Evolutionary conservation across 2,888 invertebrate species (phyloP), one percentile per base, ranked within the genome.

Genomic region (Ophion ventricosus): DNA sequence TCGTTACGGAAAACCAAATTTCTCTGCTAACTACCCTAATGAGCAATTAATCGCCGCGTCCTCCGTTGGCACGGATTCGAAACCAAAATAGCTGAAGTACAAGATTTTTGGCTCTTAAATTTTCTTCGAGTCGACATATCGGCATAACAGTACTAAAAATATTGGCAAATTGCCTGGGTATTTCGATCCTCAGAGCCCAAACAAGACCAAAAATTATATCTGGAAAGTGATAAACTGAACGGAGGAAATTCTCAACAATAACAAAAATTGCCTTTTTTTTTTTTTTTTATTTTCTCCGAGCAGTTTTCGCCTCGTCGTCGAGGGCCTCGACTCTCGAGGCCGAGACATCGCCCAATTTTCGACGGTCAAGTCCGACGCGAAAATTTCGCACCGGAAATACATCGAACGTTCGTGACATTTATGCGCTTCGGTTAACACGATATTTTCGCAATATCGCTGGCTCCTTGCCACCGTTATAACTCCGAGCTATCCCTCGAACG

Each of bases 21-120:
- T 23, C 10, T 29, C 17, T 67, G 67, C 66, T 67, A 76, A 56
- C 43, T 43, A 59, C 20, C 56, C 43, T 57, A 67, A 76, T 67
- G 23, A 67, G 56, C 67, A 11, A 66, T 59, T 76, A 67, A 57
- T 76, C 25, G n/a, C 35, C 67, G 67, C 64, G 40, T 66, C n/a
- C 25, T 26, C 26, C 11, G 26, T 5, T 76, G 14, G 10, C 26
- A 35, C 35, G 10, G 7, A 23, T 75, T 56, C 25, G 29, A 75
- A 40, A 43, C 57, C 40, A 76, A 57, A 67, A 57, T 2, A 67
- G 8, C 29, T 56, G 20, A 75, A 64, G 40, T 56, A 35, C 66
- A 40, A 56, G 17, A 56, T n/a, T n/a, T 76, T 76, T 66, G 75
- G 75, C 66, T 35, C 20, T 54, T 5, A 54, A 14, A 54, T 29